Evolutionary conservation across 2,113 vertebrate genomes (phyloP), one percentile per base, ranked within the genome.

Genomic region (Syrrhaptes paradoxus): DNA sequence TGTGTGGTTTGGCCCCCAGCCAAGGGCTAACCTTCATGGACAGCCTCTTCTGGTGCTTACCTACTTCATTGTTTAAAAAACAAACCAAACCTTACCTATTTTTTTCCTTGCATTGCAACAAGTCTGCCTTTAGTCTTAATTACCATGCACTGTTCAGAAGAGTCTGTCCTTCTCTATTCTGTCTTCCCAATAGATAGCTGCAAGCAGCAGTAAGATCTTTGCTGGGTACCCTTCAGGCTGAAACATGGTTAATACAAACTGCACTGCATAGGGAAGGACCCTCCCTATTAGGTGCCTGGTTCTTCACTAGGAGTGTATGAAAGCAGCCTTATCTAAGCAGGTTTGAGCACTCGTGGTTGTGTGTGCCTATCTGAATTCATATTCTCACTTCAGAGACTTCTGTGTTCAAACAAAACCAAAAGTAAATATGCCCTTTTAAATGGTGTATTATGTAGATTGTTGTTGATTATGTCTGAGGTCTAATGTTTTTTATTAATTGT

Each of bases 71-170:
- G 25, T 79, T 88, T 17, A 17, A 43, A 77, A 72, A 48, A 11
- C 4, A 28, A 38, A 6, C 14, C 10, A 74, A 82, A 36, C 34
- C 5, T 65, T 73, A 14, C 16, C 11, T 49, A 1, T 45, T 25
- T 51, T 48, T 36, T 11, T 0, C 0, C 28, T 20, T 31, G 3
- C 26, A 19, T 26, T 88, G 43, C 61, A 82, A 62, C 14, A 57
- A 8, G 9, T 46, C 79, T 71, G 52, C 21, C 32, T 54, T 82
- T 45, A 49, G 13, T 81, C 20, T 57, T 79, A 68, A 66, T 61
- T 20, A 11, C 32, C 3, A 0, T 8, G 22, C 0, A 0, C 16
- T 87, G 89, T 57, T 51, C 22, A 4, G 17, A 59, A 55, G 34
- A 34, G 26, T 59, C 13, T 61, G 43, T 25, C 31, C 21, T 1